Percentiles rank a stretch among this genome's conserved stretches.
Evolutionary conservation across 1,140 invertebrate species (phyloP).

Genomic region (Heliconius nattereri): DNA sequence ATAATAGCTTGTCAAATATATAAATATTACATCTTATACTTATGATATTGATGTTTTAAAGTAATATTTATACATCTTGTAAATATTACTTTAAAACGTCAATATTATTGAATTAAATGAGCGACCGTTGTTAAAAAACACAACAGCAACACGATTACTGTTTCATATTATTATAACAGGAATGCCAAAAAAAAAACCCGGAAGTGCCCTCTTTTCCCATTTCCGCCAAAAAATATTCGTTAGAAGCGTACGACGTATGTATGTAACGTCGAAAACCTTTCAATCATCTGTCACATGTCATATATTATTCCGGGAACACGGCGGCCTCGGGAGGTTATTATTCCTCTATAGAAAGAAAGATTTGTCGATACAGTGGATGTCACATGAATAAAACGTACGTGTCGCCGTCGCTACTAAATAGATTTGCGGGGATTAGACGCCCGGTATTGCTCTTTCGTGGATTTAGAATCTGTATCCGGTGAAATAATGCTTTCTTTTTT

Average conservation of each 20-base stretch:
- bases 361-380: slow-evolving; percentile 25
- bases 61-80: too few species aligned
- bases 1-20: too few species aligned
- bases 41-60: too few species aligned
- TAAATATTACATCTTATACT: too few species aligned
- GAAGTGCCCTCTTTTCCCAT: neutral
- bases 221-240: neutral
- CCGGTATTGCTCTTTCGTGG: slow-evolving; percentile 19
- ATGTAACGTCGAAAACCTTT: slow-evolving; percentile 8
- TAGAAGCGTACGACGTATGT: neutral
- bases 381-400: slow-evolving; percentile 21
- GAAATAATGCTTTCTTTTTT: neutral
- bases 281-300: slow-evolving; percentile 1
- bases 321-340: slow-evolving; percentile 16
- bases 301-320: slow-evolving; percentile 16
- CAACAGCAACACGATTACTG: too few species aligned
- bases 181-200: too few species aligned
- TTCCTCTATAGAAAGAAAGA: slow-evolving; percentile 10
- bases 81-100: too few species aligned
- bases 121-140: too few species aligned
- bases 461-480: neutral
- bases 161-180: too few species aligned
- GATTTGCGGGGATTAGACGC: slow-evolving; percentile 26
- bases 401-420: slow-evolving; percentile 29
- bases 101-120: too few species aligned